phyloP scores from a whole-genome alignment of 2,888 invertebrate genomes.

The Ormia ochracea region DNA sequence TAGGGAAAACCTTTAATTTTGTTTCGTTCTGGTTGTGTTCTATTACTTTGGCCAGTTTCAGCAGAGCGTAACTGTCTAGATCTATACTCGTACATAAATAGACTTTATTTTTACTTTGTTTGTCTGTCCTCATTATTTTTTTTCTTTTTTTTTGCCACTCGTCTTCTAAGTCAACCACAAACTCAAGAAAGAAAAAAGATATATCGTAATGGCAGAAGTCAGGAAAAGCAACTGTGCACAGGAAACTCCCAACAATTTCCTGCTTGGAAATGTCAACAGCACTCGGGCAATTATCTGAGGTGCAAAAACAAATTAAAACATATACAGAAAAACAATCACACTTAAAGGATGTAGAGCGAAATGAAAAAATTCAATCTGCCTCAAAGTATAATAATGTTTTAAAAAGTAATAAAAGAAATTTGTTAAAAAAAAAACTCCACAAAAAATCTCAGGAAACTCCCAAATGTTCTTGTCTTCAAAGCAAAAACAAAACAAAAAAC shows the following conservation, averaged over 20 bases:
- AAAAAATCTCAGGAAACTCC: conserved; percentile 67
- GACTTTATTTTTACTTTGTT: neutral
- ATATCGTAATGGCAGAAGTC: neutral
- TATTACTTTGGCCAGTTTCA: neutral
- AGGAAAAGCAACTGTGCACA: conserved; percentile 39
- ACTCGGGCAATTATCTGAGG: conserved; percentile 76
- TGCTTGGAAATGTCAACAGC: conserved; percentile 73
- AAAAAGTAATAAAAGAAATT: conserved; percentile 37
- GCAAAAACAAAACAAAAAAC: too few species aligned
- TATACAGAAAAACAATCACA: conserved; percentile 1
- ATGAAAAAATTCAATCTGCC: conserved; percentile 65
- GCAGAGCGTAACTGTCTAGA: neutral
- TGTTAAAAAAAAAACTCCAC: conserved; percentile 34
- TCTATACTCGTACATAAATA: neutral
- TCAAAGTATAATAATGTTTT: conserved; percentile 32
- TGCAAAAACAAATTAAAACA: conserved; percentile 71
- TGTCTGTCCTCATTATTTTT: conserved; percentile 3
- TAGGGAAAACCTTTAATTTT: conserved; percentile 58
- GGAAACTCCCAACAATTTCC: conserved; percentile 63
- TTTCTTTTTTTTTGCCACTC: neutral
- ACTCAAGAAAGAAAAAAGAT: conserved; percentile 30
- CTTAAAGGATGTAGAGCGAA: conserved; percentile 24
- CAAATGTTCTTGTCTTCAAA: conserved; percentile 66
- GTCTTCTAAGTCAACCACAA: conserved; percentile 40
- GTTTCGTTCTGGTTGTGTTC: conserved; percentile 9